Conservation (phyloP, 1,140 invertebrate species). For the Bombus waltoni region DNA sequence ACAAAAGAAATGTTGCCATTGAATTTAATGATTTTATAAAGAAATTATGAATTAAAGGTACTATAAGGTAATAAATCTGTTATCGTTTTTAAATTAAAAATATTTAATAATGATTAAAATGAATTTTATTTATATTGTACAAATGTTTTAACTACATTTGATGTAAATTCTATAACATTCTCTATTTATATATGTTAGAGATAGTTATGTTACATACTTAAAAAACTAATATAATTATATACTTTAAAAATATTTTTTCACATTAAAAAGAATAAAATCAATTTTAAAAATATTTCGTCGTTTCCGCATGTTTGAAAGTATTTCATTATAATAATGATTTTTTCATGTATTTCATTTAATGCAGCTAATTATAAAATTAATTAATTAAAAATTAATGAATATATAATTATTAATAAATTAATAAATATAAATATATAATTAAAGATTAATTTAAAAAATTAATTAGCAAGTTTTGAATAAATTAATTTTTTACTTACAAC, state of each 20-base stretch:
- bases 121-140: conserved; percentile 15
- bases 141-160: conserved; percentile 5
- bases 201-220: background rate
- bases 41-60: background rate
- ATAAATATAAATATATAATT: no score
- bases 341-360: conserved; percentile 2
- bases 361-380: background rate
- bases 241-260: conserved; percentile 29
- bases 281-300: conserved; percentile 13
- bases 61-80: conserved; percentile 17
- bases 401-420: no score
- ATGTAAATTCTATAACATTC: background rate
- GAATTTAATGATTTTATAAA: conserved; percentile 27
- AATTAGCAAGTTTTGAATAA: conserved; percentile 20
- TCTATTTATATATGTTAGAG: conserved; percentile 22
- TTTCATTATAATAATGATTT: background rate
- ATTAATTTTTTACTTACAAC: conserved; percentile 21
- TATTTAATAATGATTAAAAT: background rate
- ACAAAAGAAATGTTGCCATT: background rate
- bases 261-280: conserved; percentile 30
- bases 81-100: conserved; percentile 2
- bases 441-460: no score
- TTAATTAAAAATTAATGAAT: no score
- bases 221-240: background rate
- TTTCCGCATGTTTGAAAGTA: conserved; percentile 31